Conservation (phyloP, 2,888 invertebrate genomes). For the Drosophila algonquin region DNA sequence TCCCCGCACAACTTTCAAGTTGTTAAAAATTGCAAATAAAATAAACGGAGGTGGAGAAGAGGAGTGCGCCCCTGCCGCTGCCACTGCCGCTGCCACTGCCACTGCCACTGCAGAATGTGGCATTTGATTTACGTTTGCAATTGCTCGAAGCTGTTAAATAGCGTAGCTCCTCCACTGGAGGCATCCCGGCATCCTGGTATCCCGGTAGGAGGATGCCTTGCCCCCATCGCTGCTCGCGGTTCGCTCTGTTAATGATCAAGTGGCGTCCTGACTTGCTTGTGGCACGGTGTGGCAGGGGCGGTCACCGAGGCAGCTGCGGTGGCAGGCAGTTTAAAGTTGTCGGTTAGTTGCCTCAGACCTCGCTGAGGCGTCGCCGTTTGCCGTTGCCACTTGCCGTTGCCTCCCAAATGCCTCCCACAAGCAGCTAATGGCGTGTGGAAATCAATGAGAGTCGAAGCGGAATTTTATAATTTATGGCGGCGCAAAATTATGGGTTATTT, state of each 20-base stretch:
- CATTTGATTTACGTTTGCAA: slow-evolving; percentile 71
- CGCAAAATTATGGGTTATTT: slow-evolving; percentile 3
- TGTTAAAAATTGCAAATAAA: slow-evolving; percentile 61
- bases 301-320: background rate
- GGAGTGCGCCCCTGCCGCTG: slow-evolving; percentile 39
- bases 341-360: slow-evolving; percentile 6
- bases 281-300: background rate
- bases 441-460: slow-evolving; percentile 33
- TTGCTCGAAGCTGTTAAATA: slow-evolving; percentile 66
- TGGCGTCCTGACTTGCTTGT: slow-evolving; percentile 22
- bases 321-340: slow-evolving; percentile 26
- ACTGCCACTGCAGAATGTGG: slow-evolving; percentile 61
- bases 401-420: background rate
- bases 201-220: background rate
- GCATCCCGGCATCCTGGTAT: background rate
- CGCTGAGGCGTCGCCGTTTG: background rate
- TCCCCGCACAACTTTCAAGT: slow-evolving; percentile 37
- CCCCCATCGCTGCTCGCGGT: background rate
- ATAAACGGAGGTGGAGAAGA: slow-evolving; percentile 37
- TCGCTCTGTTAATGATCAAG: slow-evolving; percentile 48
- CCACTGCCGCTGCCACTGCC: slow-evolving; percentile 20
- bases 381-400: background rate
- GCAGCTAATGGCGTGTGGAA: slow-evolving; percentile 42
- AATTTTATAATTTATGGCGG: slow-evolving; percentile 23
- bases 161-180: slow-evolving; percentile 32